phyloP scores from a whole-genome alignment of 1,140 invertebrate species.

The Drosophila mauritiana region DNA sequence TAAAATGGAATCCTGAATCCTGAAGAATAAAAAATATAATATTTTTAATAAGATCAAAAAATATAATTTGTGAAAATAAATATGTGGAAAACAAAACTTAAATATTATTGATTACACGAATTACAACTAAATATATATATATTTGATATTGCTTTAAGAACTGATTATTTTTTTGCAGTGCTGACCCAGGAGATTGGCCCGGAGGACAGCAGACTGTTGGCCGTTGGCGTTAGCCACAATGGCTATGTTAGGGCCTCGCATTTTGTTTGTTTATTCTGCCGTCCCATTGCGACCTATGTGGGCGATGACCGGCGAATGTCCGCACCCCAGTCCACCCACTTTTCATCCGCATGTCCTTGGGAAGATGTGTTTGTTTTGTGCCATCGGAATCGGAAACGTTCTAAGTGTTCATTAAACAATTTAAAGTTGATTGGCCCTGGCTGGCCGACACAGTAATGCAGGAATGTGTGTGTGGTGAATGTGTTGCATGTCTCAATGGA shows the following conservation, averaged over 20 bases:
- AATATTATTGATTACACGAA: too few relatives aligned
- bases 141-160: too few relatives aligned
- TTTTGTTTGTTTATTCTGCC: conserved; percentile 50
- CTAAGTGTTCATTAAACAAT: conserved; percentile 78
- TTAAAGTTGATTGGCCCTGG: conserved; percentile 62
- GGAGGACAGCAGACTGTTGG: conserved; percentile 33
- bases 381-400: conserved; percentile 46
- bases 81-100: too few relatives aligned
- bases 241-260: conserved; percentile 64
- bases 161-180: conserved; percentile 1
- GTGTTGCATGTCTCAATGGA: conserved; percentile 20
- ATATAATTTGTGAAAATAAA: background rate
- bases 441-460: background rate
- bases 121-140: too few relatives aligned
- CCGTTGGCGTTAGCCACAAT: conserved; percentile 51
- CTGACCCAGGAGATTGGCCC: conserved; percentile 1
- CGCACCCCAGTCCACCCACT: conserved; percentile 7
- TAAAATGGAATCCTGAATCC: background rate
- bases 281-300: conserved; percentile 55
- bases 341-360: background rate
- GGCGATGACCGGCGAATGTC: conserved; percentile 62
- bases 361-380: conserved; percentile 14
- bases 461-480: background rate
- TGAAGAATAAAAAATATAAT: too few relatives aligned
- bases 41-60: background rate